phyloP scores from a whole-genome alignment of 2,888 invertebrate species.

The Harpagoxenus sublaevis region DNA sequence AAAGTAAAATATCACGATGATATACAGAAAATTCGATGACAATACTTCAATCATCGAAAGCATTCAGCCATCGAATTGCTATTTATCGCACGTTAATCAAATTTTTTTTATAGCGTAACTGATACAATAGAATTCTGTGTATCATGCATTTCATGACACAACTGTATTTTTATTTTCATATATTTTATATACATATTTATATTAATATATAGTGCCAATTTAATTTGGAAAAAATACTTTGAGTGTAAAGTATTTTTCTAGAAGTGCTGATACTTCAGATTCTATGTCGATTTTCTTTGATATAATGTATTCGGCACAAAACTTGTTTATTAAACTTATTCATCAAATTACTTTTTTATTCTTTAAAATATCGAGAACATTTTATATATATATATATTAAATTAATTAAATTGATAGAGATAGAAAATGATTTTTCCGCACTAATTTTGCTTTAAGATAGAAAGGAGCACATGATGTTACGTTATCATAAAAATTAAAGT shows the following conservation, averaged over 20 bases:
- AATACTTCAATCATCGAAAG: background rate
- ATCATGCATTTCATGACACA: background rate
- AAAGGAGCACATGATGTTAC: background rate
- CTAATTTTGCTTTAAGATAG: background rate
- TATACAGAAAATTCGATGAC: constrained; percentile 4
- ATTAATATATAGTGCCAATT: background rate
- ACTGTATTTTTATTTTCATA: background rate
- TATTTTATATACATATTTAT: background rate
- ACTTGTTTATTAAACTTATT: constrained; percentile 5
- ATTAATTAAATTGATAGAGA: background rate
- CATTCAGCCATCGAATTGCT: background rate
- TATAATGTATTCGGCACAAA: background rate
- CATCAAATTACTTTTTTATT: background rate
- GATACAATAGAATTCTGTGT: background rate
- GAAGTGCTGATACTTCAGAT: background rate
- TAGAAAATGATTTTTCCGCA: background rate
- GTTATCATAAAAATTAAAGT: background rate
- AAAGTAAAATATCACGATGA: background rate
- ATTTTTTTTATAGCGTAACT: background rate
- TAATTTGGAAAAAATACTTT: background rate
- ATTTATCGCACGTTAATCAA: background rate
- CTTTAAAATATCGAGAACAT: background rate
- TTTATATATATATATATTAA: background rate
- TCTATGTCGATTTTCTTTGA: background rate
- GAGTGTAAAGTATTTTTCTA: background rate